These are phyloP conservation scores for Sandelia bainsii DNA, from an alignment of 2,797 vertebrate species.

Conservation along the genomic window DNA sequence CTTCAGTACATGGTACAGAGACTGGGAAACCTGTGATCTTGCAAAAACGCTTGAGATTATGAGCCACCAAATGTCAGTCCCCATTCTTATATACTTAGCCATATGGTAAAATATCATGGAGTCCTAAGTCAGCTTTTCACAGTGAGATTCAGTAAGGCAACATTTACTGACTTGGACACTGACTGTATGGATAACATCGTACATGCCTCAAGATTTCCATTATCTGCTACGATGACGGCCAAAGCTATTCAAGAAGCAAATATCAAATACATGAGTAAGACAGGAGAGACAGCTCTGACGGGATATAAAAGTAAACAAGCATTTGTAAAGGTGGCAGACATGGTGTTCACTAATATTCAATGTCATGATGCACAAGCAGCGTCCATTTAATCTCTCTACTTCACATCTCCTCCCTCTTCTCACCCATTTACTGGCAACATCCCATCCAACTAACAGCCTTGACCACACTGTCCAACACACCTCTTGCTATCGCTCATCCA, in stretches of 20 bases:
- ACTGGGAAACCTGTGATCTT: constrained; percentile 14
- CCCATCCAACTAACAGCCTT: background rate
- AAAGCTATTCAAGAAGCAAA: background rate
- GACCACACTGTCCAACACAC: constrained; percentile 14
- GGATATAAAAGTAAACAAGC: background rate
- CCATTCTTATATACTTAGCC: background rate
- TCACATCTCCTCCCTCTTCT: background rate
- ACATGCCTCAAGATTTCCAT: background rate
- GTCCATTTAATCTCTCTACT: background rate
- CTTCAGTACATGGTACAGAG: background rate
- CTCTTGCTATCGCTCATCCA: constrained; percentile 26
- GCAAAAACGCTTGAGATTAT: constrained; percentile 19
- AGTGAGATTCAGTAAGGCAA: background rate
- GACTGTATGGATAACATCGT: background rate
- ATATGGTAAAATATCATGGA: background rate
- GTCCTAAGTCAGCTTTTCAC: background rate
- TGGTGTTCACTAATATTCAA: background rate
- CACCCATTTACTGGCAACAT: constrained; percentile 7
- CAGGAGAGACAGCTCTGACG: background rate
- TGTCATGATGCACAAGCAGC: background rate
- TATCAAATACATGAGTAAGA: background rate
- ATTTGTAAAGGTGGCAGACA: background rate
- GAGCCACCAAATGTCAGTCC: constrained; percentile 9
- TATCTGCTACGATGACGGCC: background rate
- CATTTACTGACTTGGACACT: too few relatives aligned